Conservation (phyloP, 2,113 vertebrate genomes). For the Glareola pratincola region DNA sequence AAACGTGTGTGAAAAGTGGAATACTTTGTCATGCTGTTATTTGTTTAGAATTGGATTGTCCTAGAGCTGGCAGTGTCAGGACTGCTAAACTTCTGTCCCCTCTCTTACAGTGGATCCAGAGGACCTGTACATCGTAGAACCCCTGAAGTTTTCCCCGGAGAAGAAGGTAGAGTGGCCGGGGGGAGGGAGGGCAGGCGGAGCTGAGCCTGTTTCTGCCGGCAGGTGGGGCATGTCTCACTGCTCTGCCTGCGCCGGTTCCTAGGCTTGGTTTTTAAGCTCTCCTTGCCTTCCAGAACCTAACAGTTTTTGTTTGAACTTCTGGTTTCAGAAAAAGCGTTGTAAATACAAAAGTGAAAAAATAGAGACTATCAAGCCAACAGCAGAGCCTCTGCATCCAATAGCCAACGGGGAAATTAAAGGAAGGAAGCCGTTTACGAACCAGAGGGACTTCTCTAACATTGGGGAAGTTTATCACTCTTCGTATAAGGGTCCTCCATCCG, state of each 20-base stretch:
- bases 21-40: neutral
- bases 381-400: conserved; percentile 66
- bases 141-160: conserved; percentile 96
- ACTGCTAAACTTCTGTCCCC: neutral
- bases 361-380: conserved; percentile 80
- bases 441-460: conserved; percentile 80
- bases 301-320: neutral
- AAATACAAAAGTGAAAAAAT: conserved; percentile 90
- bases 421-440: conserved; percentile 81
- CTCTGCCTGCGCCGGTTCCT: neutral
- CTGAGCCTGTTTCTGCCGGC: neutral
- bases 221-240: neutral
- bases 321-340: conserved; percentile 90
- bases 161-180: conserved; percentile 88
- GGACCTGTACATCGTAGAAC: conserved; percentile 99
- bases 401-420: conserved; percentile 82
- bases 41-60: neutral
- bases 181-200: neutral
- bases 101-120: conserved; percentile 88
- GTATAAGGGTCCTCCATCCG: conserved; percentile 81
- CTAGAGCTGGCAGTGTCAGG: neutral
- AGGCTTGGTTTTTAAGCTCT: neutral
- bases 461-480: conserved; percentile 80
- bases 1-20: neutral
- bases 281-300: neutral